These are phyloP conservation scores for Solea senegalensis DNA, from an alignment of 2,113 vertebrate genomes.

Conservation along the genomic window DNA sequence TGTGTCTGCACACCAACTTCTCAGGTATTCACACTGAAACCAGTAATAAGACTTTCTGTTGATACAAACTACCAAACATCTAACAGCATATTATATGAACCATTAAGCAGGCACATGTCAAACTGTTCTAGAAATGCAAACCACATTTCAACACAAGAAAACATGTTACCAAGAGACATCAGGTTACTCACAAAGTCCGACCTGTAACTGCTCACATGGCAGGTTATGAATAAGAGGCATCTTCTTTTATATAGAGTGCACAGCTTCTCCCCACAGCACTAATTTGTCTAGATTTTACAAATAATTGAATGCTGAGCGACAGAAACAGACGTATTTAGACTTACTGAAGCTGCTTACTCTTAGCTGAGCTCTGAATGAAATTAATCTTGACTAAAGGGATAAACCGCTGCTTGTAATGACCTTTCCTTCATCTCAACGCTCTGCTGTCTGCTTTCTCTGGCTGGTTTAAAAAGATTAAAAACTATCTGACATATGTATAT, in stretches of 20 bases:
- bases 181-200: too few relatives aligned
- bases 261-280: background rate
- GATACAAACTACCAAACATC: too few relatives aligned
- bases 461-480: background rate
- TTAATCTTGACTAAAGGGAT: slow-evolving; percentile 1
- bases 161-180: too few relatives aligned
- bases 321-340: background rate
- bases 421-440: background rate
- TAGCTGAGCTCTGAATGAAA: background rate
- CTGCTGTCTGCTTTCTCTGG: background rate
- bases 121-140: too few relatives aligned
- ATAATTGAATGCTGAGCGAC: background rate
- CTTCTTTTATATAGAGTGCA: background rate
- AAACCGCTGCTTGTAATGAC: background rate
- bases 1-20: too few relatives aligned
- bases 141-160: too few relatives aligned
- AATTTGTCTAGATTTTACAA: background rate
- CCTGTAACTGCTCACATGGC: too few relatives aligned
- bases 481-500: background rate
- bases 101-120: too few relatives aligned
- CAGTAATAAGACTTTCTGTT: too few relatives aligned
- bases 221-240: too few relatives aligned
- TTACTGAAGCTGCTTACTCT: background rate
- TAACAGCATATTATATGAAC: too few relatives aligned
- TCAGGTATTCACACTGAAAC: too few relatives aligned